Evolutionary conservation across 2,888 invertebrate genomes (phyloP).

Genomic region (Pammene fasciana): DNA sequence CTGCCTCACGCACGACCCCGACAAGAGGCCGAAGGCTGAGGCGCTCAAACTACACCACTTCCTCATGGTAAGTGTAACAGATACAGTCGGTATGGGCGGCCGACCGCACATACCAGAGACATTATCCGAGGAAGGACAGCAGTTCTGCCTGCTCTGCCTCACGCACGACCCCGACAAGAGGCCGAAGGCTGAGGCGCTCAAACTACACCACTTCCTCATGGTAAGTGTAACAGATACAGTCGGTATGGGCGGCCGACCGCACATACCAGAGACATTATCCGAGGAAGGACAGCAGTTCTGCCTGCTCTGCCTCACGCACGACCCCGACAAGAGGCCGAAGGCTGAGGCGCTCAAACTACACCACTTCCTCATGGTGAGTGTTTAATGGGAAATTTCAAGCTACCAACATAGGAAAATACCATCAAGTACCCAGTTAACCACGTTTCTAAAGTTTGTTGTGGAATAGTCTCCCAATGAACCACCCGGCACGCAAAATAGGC

Average conservation of each 20-base stretch:
- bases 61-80: constrained; percentile 49
- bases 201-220: constrained; percentile 87
- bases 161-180: constrained; percentile 91
- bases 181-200: constrained; percentile 87
- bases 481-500: too few species aligned
- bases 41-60: constrained; percentile 90
- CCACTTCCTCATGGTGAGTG: constrained; percentile 83
- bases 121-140: constrained; percentile 91
- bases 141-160: constrained; percentile 91
- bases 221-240: constrained; percentile 77
- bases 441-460: too few species aligned
- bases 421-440: too few species aligned
- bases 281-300: constrained; percentile 93
- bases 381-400: too few species aligned
- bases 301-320: constrained; percentile 90
- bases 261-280: constrained; percentile 88
- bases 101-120: constrained; percentile 89
- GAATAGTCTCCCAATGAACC: too few species aligned
- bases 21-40: constrained; percentile 86
- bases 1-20: constrained; percentile 93
- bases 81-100: constrained; percentile 93
- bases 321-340: constrained; percentile 88
- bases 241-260: constrained; percentile 94
- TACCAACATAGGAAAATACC: too few species aligned
- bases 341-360: constrained; percentile 89